Evolutionary conservation across 2,888 invertebrate genomes (phyloP).

Genomic region (Tenthredo notha): DNA sequence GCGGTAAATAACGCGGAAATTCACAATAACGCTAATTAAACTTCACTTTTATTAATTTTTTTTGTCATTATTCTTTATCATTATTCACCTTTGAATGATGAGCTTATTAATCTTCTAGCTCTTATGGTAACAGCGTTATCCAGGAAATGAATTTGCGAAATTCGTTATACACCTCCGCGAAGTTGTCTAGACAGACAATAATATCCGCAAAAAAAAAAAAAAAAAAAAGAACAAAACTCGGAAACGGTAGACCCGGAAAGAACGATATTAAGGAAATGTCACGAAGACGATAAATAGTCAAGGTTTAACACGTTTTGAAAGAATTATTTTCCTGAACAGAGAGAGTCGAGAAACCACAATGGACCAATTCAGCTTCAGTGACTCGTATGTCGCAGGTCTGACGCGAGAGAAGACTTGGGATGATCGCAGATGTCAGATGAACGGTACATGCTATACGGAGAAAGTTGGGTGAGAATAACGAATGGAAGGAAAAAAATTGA

Average conservation of each 20-base stretch:
- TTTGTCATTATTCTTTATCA: background rate
- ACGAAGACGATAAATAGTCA: background rate
- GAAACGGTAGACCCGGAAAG: background rate
- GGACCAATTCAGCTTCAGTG: background rate
- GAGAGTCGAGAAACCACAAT: constrained; percentile 4
- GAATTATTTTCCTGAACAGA: background rate
- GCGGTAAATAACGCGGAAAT: background rate
- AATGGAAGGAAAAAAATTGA: constrained; percentile 55
- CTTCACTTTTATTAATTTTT: background rate
- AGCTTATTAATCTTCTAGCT: background rate
- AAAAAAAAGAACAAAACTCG: background rate
- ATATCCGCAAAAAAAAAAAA: background rate
- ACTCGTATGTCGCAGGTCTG: background rate
- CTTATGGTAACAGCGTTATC: background rate
- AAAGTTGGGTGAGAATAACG: constrained; percentile 62
- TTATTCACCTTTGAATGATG: background rate
- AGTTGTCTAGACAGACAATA: background rate
- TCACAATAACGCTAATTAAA: background rate
- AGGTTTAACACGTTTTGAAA: background rate
- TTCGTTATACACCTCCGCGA: background rate
- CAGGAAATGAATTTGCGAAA: constrained; percentile 2
- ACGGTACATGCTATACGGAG: constrained; percentile 76
- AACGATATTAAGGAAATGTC: background rate
- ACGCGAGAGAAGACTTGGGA: background rate
- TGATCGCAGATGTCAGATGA: constrained; percentile 66